These are phyloP conservation scores for Drosophila paranaensis DNA, from an alignment of 2,888 invertebrate genomes.

Conservation along the genomic window DNA sequence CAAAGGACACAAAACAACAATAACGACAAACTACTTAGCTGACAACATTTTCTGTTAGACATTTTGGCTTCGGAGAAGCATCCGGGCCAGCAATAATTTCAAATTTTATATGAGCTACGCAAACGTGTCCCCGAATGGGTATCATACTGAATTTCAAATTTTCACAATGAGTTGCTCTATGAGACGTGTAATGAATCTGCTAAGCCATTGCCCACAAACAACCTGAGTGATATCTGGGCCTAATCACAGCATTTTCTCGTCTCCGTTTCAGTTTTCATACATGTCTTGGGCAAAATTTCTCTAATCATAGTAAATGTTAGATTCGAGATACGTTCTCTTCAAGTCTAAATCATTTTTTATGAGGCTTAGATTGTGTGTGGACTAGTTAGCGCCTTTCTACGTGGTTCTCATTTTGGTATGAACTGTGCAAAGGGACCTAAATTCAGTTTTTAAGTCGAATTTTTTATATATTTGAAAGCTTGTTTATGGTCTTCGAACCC, in stretches of 20 bases:
- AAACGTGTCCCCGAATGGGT: slow-evolving; percentile 14
- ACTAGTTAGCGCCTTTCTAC: not conserved
- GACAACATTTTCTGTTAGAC: slow-evolving; percentile 40
- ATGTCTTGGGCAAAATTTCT: not conserved
- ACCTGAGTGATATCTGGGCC: not conserved
- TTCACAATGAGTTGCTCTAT: slow-evolving; percentile 7
- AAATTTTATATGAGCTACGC: slow-evolving; percentile 31
- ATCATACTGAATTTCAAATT: slow-evolving; percentile 8
- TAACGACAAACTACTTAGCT: slow-evolving; percentile 47
- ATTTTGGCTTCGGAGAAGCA: slow-evolving; percentile 22
- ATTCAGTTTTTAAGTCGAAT: not conserved
- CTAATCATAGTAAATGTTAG: too few relatives aligned
- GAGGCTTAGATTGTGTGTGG: not conserved
- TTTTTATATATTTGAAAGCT: not conserved
- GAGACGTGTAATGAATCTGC: slow-evolving; percentile 10
- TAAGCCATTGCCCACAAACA: not conserved
- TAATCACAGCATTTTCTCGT: not conserved
- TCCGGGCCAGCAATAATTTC: slow-evolving; percentile 24
- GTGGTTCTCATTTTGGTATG: not conserved
- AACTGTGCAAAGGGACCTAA: not conserved
- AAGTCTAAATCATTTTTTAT: not conserved
- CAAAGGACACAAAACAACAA: slow-evolving; percentile 32
- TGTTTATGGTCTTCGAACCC: too few relatives aligned
- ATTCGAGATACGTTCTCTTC: too few relatives aligned
- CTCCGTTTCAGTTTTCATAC: not conserved